These are phyloP conservation scores for Thalpophila matura DNA, from an alignment of 2,888 invertebrate species.

Conservation along the genomic window DNA sequence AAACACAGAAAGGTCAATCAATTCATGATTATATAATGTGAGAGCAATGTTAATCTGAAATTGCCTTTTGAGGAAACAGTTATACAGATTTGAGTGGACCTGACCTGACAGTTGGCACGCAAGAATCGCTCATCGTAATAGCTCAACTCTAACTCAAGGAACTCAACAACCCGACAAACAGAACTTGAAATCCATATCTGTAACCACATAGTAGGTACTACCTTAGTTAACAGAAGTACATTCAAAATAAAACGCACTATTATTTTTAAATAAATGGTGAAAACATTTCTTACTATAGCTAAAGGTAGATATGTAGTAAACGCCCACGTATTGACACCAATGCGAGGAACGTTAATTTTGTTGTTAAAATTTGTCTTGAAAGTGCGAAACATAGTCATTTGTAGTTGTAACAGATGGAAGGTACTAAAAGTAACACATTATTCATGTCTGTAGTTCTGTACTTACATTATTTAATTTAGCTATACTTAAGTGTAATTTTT, in stretches of 20 bases:
- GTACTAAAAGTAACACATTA: constrained; percentile 14
- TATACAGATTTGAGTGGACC: no score
- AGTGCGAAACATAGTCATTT: constrained; percentile 31
- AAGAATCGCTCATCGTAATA: no score
- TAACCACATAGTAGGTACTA: no score
- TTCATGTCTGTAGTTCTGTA: constrained; percentile 12
- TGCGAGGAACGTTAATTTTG: constrained; percentile 36
- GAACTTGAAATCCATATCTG: no score
- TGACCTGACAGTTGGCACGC: no score
- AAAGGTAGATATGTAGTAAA: constrained; percentile 3
- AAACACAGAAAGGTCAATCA: no score
- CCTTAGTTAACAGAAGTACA: not conserved
- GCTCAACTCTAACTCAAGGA: no score
- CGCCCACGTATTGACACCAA: constrained; percentile 38
- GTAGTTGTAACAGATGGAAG: constrained; percentile 23
- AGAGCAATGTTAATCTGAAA: no score
- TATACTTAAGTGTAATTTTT: no score
- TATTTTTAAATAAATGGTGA: constrained; percentile 7
- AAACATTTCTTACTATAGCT: constrained; percentile 17
- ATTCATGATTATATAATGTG: no score
- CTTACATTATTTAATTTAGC: not conserved
- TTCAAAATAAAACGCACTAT: not conserved
- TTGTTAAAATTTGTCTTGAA: constrained; percentile 34
- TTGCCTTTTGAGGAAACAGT: no score
- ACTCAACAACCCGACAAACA: no score